Percentiles rank a stretch among this genome's conserved stretches.
Conservation (phyloP, 2,888 invertebrate genomes). For the Eubasilissa splendida region DNA sequence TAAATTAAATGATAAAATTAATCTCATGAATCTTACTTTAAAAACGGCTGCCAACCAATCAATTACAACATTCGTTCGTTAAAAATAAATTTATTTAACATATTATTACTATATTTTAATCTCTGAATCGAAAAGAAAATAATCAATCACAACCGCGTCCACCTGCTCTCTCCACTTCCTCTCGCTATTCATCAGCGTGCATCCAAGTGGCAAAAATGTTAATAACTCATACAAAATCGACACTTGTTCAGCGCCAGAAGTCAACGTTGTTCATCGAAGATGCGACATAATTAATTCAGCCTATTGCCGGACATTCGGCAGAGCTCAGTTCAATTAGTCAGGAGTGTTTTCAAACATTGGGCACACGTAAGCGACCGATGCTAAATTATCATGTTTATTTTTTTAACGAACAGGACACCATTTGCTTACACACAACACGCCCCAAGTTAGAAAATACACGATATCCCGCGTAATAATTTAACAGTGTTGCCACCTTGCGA, state of each 20-base stretch:
- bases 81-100: not conserved
- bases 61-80: constrained; percentile 23
- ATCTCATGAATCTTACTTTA: not conserved
- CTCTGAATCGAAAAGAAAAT: constrained; percentile 15
- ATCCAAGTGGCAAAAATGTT: constrained; percentile 14
- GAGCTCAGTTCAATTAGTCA: constrained; percentile 37
- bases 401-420: constrained; percentile 1
- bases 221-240: not conserved
- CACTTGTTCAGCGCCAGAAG: constrained; percentile 22
- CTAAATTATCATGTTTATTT: constrained; percentile 31
- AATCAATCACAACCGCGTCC: constrained; percentile 32
- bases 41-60: constrained; percentile 14
- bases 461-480: constrained; percentile 45
- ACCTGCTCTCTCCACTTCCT: constrained; percentile 29
- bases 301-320: not conserved
- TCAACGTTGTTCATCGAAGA: not conserved
- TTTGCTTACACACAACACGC: not conserved
- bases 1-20: not conserved
- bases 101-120: constrained; percentile 1
- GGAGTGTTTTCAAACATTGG: constrained; percentile 34
- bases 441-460: constrained; percentile 32
- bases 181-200: constrained; percentile 1
- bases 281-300: constrained; percentile 3
- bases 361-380: constrained; percentile 12
- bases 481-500: constrained; percentile 52